Base-by-base conservation (phyloP, 2,888 invertebrate species). In the Mesochorus sp. region DNA sequence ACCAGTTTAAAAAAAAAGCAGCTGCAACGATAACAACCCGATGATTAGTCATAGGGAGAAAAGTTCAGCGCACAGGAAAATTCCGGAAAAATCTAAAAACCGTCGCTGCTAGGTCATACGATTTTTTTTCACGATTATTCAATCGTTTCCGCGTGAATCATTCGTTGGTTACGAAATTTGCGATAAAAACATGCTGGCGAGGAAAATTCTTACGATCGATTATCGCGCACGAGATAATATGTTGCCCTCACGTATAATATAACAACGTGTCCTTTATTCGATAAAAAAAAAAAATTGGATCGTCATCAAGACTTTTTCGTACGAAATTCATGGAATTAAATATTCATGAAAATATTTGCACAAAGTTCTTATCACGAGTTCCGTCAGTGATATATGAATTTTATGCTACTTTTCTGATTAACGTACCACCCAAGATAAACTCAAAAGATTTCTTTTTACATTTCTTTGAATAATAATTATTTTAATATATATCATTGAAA, bases 1-100 rank as follows among this genome's bases (percentile, higher is more conserved):
- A 37, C 66, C 39, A 53, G 51, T 53, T n/a, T 19, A 17, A 39
- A 51, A n/a, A n/a, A n/a, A n/a, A n/a, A n/a, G 49, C 59, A 66
- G 59, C 19, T 59, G 59, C 49, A 75, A 28, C 51, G 71, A 76
- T 76, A 71, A 59, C 39, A 26, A 59, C 26, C 51, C 42, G 37
- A 62, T 66, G 51, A 31, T 66, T n/a, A n/a, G n/a, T n/a, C n/a
- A n/a, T n/a, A n/a, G n/a, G n/a, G n/a, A n/a, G n/a, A n/a, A n/a
- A n/a, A n/a, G n/a, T n/a, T n/a, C n/a, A n/a, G n/a, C 59, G 66
- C 51, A 34, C 26, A 19, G 2, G 53, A 12, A n/a, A 51, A 44
- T 44, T 53, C 10, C 61, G n/a, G 5, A 19, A 57, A 44, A 44
- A 26, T 47, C 42, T 31, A 4, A 28, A 74, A 57, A 12, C 14